Conservation (phyloP, 1,140 invertebrate genomes). For the Sipha flava region DNA sequence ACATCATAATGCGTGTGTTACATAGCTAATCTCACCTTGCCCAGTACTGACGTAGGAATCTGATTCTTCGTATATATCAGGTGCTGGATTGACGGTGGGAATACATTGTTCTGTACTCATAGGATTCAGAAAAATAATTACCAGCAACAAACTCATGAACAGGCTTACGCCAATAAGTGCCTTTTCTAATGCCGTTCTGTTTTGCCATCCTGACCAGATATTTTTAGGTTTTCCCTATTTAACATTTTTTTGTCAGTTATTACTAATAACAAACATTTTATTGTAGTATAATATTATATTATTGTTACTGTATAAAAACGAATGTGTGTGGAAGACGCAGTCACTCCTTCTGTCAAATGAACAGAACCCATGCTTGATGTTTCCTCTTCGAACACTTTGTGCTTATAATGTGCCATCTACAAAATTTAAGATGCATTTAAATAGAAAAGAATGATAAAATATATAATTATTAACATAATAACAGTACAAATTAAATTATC, state of each 20-base stretch:
- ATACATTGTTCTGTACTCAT: background rate
- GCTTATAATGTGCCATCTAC: conserved; percentile 80
- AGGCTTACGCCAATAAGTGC: background rate
- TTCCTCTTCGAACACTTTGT: conserved; percentile 73
- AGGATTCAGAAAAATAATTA: background rate
- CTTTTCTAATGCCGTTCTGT: background rate
- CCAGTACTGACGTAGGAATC: background rate
- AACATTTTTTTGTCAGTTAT: too few species aligned
- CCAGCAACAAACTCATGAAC: background rate
- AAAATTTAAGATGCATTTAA: too few species aligned
- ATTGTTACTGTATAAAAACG: conserved; percentile 63
- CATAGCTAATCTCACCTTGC: background rate
- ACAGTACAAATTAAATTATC: too few species aligned
- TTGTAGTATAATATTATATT: too few species aligned
- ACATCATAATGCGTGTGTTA: too few species aligned
- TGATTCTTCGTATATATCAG: background rate
- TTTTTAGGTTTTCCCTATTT: conserved; percentile 18
- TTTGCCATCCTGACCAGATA: conserved; percentile 4
- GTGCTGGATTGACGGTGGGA: background rate
- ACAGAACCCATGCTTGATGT: conserved; percentile 72
- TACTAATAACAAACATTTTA: too few species aligned
- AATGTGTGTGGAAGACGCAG: conserved; percentile 67
- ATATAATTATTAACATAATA: too few species aligned
- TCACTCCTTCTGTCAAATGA: conserved; percentile 62
- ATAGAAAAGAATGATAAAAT: too few species aligned